Evolutionary conservation across 2,888 invertebrate species (phyloP).

Genomic region (Scaptomyza parva): DNA sequence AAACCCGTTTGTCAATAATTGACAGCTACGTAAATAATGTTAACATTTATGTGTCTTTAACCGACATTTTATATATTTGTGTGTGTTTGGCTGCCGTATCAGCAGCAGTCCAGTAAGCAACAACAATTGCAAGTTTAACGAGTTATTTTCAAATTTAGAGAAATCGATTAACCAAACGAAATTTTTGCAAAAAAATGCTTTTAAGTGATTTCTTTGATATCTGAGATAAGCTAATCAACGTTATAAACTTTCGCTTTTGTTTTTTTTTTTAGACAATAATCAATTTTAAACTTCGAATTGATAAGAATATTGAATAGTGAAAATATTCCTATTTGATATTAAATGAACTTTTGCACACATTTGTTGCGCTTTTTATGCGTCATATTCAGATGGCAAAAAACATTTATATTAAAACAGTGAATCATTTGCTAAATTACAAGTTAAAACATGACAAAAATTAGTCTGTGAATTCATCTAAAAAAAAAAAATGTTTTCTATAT

Average conservation of each 20-base stretch:
- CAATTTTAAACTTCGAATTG: constrained; percentile 19
- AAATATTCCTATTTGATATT: too few relatives aligned
- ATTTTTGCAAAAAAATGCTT: constrained; percentile 9
- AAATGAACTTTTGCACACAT: not conserved
- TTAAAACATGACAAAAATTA: too few relatives aligned
- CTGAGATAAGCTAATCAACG: constrained; percentile 39
- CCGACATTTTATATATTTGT: constrained; percentile 30
- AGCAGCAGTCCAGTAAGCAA: too few relatives aligned
- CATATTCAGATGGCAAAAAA: too few relatives aligned
- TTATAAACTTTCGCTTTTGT: constrained; percentile 46
- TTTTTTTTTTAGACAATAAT: constrained; percentile 36
- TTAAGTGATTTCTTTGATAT: not conserved
- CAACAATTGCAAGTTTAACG: constrained; percentile 8
- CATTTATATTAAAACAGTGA: too few relatives aligned
- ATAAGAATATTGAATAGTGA: constrained; percentile 34
- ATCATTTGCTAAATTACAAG: too few relatives aligned
- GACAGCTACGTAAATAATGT: constrained; percentile 76
- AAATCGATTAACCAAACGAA: not conserved
- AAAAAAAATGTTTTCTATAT: not conserved
- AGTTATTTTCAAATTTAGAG: constrained; percentile 17
- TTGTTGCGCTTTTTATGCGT: too few relatives aligned
- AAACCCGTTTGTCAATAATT: constrained; percentile 71
- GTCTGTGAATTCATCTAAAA: too few relatives aligned
- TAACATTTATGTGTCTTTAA: constrained; percentile 59
- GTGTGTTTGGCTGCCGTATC: constrained; percentile 15